A percentile compares a stretch with the other conserved stretches of the same genome.
Evolutionary conservation across 2,797 vertebrate species (phyloP).

Genomic region (Scolopax bukidnonensis): DNA sequence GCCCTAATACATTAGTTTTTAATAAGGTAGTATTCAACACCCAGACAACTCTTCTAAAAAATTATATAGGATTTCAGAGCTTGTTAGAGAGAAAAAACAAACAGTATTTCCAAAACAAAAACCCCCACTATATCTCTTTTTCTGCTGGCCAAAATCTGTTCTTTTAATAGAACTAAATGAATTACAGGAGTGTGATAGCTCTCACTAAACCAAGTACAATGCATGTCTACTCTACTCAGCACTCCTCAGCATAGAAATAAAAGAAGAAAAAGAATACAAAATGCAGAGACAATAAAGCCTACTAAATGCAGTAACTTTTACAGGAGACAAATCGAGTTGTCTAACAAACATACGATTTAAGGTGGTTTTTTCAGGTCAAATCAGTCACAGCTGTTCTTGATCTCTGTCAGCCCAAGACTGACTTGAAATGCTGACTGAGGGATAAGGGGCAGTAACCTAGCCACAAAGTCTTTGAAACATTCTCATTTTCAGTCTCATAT

Average conservation of each 20-base stretch:
- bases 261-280: not conserved
- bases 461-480: not conserved
- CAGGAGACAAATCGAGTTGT: not conserved
- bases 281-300: not conserved
- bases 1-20: not conserved
- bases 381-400: not conserved
- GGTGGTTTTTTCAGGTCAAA: not conserved
- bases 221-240: rapidly evolving
- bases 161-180: not conserved
- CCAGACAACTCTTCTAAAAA: not conserved
- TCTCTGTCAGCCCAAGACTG: not conserved
- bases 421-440: not conserved
- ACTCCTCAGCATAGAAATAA: not conserved
- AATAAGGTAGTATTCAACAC: not conserved
- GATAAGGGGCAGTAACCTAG: not conserved
- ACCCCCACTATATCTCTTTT: not conserved
- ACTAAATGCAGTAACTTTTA: not conserved
- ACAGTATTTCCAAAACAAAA: not conserved
- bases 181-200: not conserved
- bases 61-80: not conserved
- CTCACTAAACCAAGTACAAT: not conserved
- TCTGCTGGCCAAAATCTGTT: not conserved
- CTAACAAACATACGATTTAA: not conserved
- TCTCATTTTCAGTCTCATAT: not conserved
- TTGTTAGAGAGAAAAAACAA: not conserved